Evolutionary conservation across 1,140 invertebrate genomes (phyloP), one percentile per base, ranked within the genome.

Genomic region (Luehdorfia chinensis): DNA sequence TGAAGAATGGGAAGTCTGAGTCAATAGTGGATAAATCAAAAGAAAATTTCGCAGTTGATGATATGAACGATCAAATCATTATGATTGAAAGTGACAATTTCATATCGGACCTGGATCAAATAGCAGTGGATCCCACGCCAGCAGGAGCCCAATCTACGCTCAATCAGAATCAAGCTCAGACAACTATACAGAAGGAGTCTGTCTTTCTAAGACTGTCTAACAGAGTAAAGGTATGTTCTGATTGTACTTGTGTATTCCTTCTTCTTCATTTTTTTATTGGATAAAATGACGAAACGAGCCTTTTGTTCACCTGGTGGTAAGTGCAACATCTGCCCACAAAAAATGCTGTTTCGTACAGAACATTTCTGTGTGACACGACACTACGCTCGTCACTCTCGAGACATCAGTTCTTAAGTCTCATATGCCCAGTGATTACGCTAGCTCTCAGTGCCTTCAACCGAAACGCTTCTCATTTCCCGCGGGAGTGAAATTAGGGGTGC

Each of bases 131-230:
- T 43, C 77, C 81, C 5, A 66, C 75, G 6, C 81, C 79, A 0
- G 39, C 75, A 0, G 78, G 75, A 2, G 37, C 51, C 14, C 65
- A 64, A 2, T 33, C 69, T 0, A 41, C 68, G 1, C 61, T 62
- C 4, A 88, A 88, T 9, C 89, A 75, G 19, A 77, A 89, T 34
- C 90, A 90, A 67, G 87, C 78, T 3, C 76, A 79, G 33, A 54
- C 62, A 3, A 73, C 76, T 13, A 46, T 80, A 45, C 94, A 95
- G 62, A 97, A 98, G 58, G 97, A 99, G 86, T 97, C 96, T 2
- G 95, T 99, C 13, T 98, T 99, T 77, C 91, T 98, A 60, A 90
- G 97, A 55, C 87, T 99, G 14, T 96, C 95, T 21, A 99, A 99
- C 87, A 92, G 97, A 67, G 97, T 99, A 15, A 98, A 98, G 91